Base-by-base conservation (phyloP, 2,797 vertebrate genomes). In the Aeoliscus strigatus region DNA sequence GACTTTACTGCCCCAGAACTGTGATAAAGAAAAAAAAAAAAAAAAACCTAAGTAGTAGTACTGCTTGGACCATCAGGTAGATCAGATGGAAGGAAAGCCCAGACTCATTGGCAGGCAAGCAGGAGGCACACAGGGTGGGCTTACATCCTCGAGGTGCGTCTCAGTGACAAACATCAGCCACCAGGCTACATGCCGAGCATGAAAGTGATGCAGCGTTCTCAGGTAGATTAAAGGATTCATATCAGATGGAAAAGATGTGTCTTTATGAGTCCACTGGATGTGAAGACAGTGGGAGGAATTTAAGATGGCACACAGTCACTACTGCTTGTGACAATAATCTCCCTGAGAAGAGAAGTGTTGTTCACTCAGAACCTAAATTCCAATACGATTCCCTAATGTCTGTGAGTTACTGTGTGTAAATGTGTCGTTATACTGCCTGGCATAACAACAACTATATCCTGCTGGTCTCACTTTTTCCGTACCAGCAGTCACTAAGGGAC, bases 171-270 rank as follows among this genome's bases (percentile, higher is more conserved):
- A 51, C 58, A 35, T 33, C 27, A 53, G 57, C 24, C 29, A 37
- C 30, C 44, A 50, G 50, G 52, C 52, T 39, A 42, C 42, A 59
- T 53, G 39, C 38, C 51, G 11, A 15, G 23, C 33, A 47, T 27
- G 32, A 69, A 28, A 53, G 48, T 68, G 66, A 80, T 47, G 77
- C 78, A 69, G 58, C 14, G 57, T 65, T 82, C 79, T 84, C 78
- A 72, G 59, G 63, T 85, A 84, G 84, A 87, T 85, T 62, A 87
- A 88, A 87, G 81, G 45, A 16, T 65, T 58, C 52, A 39, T 48
- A 36, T 39, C 46, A 53, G 65, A 25, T 8, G 18, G 18, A 21
- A 21, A 21, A 21, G 3, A 21, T n/a, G 18, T 21, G 18, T 21
- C 18, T 21, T n/a, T n/a, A n/a, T 26, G 25, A 45, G 55, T 45